Evolutionary conservation across 2,113 vertebrate genomes (phyloP).

Genomic region (Felis chaus): DNA sequence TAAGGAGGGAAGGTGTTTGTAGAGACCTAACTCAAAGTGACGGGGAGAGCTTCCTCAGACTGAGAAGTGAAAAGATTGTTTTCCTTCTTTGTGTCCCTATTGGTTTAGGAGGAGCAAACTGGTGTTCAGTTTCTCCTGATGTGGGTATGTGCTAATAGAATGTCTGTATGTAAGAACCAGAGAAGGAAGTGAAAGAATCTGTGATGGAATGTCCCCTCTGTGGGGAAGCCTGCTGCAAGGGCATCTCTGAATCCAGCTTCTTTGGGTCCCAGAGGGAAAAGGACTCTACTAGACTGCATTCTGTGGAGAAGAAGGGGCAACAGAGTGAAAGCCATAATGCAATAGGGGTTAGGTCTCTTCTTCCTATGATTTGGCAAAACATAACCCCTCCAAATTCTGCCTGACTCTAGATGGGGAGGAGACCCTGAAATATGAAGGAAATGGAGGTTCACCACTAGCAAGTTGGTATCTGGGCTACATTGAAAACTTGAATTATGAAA

Average conservation of each 20-base stretch:
- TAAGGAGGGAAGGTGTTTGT: neutral
- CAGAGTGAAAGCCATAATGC: neutral
- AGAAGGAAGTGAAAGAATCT: neutral
- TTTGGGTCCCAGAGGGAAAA: neutral
- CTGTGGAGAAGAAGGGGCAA: neutral
- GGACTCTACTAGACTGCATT: neutral
- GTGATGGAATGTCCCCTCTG: accelerated
- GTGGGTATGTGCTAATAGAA: neutral
- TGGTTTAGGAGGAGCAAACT: neutral
- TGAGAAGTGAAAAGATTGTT: neutral
- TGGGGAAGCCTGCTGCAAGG: accelerated
- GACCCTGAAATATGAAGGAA: neutral
- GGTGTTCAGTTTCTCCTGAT: neutral
- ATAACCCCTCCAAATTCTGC: neutral
- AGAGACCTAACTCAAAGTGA: neutral
- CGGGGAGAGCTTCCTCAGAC: neutral
- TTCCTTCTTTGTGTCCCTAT: neutral
- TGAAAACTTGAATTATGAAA: neutral
- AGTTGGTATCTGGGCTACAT: neutral
- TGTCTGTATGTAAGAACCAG: neutral
- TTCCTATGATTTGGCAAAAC: neutral
- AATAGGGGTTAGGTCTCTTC: neutral
- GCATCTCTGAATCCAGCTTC: neutral
- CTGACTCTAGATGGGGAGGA: accelerated
- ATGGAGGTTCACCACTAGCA: neutral